Evolutionary conservation across 2,797 vertebrate genomes (phyloP).

Genomic region (Platyrinchus mystaceus): DNA sequence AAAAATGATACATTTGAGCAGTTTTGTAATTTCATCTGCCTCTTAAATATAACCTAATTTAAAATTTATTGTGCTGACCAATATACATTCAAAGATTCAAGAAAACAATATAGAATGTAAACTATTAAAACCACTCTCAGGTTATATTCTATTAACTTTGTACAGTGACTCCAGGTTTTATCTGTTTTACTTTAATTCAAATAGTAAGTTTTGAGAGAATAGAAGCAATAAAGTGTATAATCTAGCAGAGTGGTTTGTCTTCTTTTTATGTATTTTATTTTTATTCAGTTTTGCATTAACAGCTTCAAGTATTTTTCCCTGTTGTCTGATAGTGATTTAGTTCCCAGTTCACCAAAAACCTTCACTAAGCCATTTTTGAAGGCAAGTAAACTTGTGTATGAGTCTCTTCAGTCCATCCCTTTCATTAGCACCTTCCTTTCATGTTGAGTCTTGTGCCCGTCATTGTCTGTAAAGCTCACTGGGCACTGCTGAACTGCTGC

Average conservation of each 20-base stretch:
- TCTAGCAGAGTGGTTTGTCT: neutral
- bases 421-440: neutral
- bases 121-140: neutral
- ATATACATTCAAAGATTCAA: conserved; percentile 21
- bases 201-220: neutral
- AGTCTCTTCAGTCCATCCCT: neutral
- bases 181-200: neutral
- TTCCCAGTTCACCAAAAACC: neutral
- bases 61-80: conserved; percentile 7
- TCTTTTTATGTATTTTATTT: neutral
- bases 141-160: conserved; percentile 1
- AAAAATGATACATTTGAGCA: neutral
- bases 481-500: neutral
- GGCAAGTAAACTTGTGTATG: neutral
- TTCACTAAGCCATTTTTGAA: neutral
- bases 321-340: neutral
- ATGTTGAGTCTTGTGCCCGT: neutral
- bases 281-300: neutral
- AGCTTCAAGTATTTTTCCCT: neutral
- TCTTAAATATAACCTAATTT: neutral
- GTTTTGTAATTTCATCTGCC: neutral
- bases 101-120: neutral
- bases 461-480: neutral
- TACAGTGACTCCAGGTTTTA: neutral
- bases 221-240: neutral